These are phyloP conservation scores for Seriola rivoliana DNA, from an alignment of 2,113 vertebrate genomes.

Conservation along the genomic window DNA sequence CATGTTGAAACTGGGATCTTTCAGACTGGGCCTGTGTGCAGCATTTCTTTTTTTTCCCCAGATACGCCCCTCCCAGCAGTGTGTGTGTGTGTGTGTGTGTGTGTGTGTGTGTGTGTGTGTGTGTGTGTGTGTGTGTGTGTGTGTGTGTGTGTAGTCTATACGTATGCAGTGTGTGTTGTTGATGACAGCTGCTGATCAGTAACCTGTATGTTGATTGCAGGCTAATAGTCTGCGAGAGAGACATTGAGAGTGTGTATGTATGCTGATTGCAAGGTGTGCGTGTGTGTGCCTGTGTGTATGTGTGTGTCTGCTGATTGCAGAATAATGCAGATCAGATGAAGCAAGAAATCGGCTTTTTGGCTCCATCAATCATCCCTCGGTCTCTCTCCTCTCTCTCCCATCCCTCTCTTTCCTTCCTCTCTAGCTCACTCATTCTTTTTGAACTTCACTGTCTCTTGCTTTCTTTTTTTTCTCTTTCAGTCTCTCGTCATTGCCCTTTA, in stretches of 20 bases:
- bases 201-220: constrained; percentile 67
- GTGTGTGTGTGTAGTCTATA: constrained; percentile 1
- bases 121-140: not conserved
- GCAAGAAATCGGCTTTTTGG: constrained; percentile 82
- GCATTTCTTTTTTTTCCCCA: constrained; percentile 15
- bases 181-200: constrained; percentile 70
- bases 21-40: constrained; percentile 5
- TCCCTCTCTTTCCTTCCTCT: constrained; percentile 37
- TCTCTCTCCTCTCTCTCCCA: constrained; percentile 31
- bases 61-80: not conserved
- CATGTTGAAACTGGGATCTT: constrained; percentile 26
- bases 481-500: constrained; percentile 56
- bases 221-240: constrained; percentile 41
- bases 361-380: constrained; percentile 80
- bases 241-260: constrained; percentile 18
- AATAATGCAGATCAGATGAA: constrained; percentile 84
- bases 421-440: constrained; percentile 54
- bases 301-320: constrained; percentile 73
- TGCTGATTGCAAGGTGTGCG: constrained; percentile 52
- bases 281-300: constrained; percentile 26
- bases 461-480: constrained; percentile 33
- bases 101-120: constrained; percentile 33
- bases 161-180: constrained; percentile 46
- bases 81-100: constrained; percentile 4
- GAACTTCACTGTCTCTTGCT: constrained; percentile 13